Conservation (phyloP, 2,888 invertebrate genomes). For the Cactoblastis cactorum region DNA sequence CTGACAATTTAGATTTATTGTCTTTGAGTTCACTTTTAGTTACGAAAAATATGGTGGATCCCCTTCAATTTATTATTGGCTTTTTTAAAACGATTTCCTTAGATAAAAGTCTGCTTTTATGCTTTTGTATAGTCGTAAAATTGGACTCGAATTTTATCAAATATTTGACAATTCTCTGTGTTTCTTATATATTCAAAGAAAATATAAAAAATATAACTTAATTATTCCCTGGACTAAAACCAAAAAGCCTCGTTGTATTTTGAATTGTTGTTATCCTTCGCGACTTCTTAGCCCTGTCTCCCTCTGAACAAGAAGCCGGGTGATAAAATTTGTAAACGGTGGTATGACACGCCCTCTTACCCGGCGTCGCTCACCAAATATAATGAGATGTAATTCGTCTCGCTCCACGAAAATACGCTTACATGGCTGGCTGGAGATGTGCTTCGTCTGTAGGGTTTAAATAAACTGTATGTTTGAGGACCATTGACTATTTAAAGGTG, state of each 20-base stretch:
- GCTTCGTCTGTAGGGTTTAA: neutral
- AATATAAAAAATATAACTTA: too few species aligned
- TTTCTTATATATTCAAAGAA: too few species aligned
- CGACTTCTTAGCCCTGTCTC: neutral
- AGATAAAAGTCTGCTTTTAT: too few species aligned
- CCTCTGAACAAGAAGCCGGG: conserved; percentile 58
- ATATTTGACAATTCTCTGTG: too few species aligned
- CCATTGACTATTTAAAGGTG: neutral
- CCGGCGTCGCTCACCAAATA: conserved; percentile 50
- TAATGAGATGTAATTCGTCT: conserved; percentile 60
- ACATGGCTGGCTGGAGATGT: conserved; percentile 34
- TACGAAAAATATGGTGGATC: too few species aligned
- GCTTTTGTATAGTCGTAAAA: too few species aligned
- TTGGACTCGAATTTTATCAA: too few species aligned
- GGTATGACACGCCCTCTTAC: conserved; percentile 73
- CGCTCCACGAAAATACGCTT: conserved; percentile 15
- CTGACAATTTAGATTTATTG: too few species aligned
- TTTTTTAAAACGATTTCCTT: too few species aligned
- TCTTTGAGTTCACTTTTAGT: too few species aligned
- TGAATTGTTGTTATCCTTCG: neutral
- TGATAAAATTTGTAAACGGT: conserved; percentile 75
- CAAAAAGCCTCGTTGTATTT: neutral
- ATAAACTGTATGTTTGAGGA: neutral
- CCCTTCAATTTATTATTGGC: too few species aligned
- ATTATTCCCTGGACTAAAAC: neutral